phyloP scores from a whole-genome alignment of 2,797 vertebrate genomes.

The Coilia nasus region DNA sequence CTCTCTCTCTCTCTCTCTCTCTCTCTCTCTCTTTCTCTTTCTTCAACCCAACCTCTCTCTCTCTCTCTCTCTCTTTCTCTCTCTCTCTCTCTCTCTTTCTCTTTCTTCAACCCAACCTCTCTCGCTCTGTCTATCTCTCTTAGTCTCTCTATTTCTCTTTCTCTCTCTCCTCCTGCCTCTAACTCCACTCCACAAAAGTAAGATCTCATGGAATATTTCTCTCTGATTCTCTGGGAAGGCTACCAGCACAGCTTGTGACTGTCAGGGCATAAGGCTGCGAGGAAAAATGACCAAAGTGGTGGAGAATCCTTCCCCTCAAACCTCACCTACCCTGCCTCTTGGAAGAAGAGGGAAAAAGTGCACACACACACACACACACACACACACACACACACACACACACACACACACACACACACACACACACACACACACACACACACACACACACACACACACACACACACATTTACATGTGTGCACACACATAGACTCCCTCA shows the following conservation, averaged over 20 bases:
- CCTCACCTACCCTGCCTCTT: neutral
- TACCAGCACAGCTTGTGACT: neutral
- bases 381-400: conserved; percentile 29
- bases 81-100: too few relatives aligned
- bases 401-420: too few relatives aligned
- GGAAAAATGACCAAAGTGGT: neutral
- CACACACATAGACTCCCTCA: neutral
- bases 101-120: too few relatives aligned
- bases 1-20: too few relatives aligned
- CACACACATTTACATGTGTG: neutral
- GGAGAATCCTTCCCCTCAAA: neutral
- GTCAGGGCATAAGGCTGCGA: neutral
- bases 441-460: neutral
- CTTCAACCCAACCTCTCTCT: neutral
- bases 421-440: too few relatives aligned
- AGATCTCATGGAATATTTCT: neutral
- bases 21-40: too few relatives aligned
- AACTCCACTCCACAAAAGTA: neutral
- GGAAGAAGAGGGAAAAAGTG: neutral
- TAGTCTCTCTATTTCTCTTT: neutral
- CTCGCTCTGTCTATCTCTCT: neutral
- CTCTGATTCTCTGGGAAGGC: neutral
- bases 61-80: too few relatives aligned
- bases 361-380: neutral
- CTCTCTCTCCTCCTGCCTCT: neutral